Base-by-base conservation (phyloP, 2,113 vertebrate species). In the Lophius piscatorius region DNA sequence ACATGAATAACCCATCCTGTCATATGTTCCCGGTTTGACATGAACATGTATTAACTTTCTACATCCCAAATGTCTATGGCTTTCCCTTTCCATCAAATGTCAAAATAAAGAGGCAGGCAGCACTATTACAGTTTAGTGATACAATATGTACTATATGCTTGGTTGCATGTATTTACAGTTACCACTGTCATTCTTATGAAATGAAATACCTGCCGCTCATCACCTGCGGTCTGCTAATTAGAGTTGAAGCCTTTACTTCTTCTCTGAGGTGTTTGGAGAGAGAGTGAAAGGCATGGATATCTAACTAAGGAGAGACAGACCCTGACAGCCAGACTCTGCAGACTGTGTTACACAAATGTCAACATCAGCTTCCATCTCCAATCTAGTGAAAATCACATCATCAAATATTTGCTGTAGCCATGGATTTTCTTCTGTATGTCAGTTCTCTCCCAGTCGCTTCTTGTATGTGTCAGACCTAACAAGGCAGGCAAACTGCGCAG, bases 381-480 rank as follows among this genome's bases (percentile, higher is more conserved):
- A 77, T 84, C 81, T 69, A 56, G 67, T 39, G 17, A 74, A 87
- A 87, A 91, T 84, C 79, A 76, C 83, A 78, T 86, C 74, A 83
- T 85, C 86, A 91, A 89, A 89, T 89, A 91, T 90, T 90, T 91
- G 87, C 77, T 49, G 70, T 72, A 58, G 76, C 78, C n/a, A 50
- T 76, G 66, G 73, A 75, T 82, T 83, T 86, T 54, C 40, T 61
- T 69, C 54, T 58, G 47, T 69, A 68, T 70, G 78, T 82, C 78
- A 71, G 71, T 80, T 83, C 65, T 74, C 66, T 29, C 54, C 58
- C 63, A 76, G 85, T 85, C 76, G 46, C 64, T 78, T 79, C 62
- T 71, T 72, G 81, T 83, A 76, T 83, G 71, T 66, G 74, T 89
- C 88, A 84, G 74, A 73, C 62, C 76, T 86, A 85, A 90, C 76